Conservation (phyloP, 2,888 invertebrate species). For the Archips crataeganus region DNA sequence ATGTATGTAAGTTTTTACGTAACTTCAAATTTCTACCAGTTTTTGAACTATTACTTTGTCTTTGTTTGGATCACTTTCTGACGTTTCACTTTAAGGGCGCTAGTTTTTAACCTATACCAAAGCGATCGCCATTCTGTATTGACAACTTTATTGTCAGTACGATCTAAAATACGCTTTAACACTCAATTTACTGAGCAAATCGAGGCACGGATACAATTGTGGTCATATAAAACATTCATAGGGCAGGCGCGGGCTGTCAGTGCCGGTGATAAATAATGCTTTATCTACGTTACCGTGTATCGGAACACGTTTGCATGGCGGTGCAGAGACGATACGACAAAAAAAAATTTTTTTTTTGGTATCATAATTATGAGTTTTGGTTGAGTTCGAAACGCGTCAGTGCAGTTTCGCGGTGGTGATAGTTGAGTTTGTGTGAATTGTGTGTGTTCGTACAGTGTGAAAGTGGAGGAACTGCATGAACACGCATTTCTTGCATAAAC, state of each 20-base stretch:
- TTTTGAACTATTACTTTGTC: no score
- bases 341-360: not conserved
- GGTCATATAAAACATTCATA: constrained; percentile 55
- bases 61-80: no score
- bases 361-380: no score
- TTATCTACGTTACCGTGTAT: constrained; percentile 51
- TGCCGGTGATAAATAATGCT: constrained; percentile 53
- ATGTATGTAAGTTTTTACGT: no score
- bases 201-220: constrained; percentile 45
- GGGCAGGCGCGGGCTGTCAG: constrained; percentile 48
- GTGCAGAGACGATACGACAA: not conserved
- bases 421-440: no score
- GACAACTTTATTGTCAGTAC: constrained; percentile 14
- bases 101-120: not conserved
- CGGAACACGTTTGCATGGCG: constrained; percentile 15
- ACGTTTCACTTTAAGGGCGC: no score
- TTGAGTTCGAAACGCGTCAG: no score
- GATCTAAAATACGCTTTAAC: constrained; percentile 36
- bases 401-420: no score
- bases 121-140: constrained; percentile 4
- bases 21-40: no score
- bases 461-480: no score
- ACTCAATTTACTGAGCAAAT: constrained; percentile 45
- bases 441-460: no score
- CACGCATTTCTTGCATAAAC: no score